Evolutionary conservation across 2,113 vertebrate genomes (phyloP).

Genomic region (Danionella cerebrum): DNA sequence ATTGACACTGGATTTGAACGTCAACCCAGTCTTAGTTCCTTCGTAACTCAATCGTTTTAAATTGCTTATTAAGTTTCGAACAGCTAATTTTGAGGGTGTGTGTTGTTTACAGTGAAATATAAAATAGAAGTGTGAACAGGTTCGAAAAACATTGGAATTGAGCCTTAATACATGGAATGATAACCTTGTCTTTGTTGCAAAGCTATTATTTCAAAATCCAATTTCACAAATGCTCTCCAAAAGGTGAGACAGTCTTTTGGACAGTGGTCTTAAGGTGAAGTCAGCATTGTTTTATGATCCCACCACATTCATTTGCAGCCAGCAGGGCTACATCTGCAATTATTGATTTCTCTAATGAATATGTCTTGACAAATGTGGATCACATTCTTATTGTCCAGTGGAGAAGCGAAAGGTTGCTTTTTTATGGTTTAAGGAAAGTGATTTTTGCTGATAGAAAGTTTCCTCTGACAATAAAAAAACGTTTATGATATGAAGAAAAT

Average conservation of each 20-base stretch:
- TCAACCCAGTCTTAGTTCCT: too few relatives aligned
- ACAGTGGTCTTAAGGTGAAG: slow-evolving; percentile 4
- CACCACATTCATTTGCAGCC: slow-evolving; percentile 23
- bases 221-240: background rate
- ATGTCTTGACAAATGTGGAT: slow-evolving; percentile 59
- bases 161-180: too few relatives aligned
- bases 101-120: too few relatives aligned
- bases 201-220: too few relatives aligned
- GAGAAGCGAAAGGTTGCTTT: slow-evolving; percentile 56
- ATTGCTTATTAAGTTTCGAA: too few relatives aligned
- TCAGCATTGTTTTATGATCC: slow-evolving; percentile 33
- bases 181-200: too few relatives aligned
- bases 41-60: too few relatives aligned
- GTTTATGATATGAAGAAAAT: background rate
- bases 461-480: slow-evolving; percentile 23
- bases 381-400: slow-evolving; percentile 54
- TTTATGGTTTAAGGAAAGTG: slow-evolving; percentile 55
- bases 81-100: too few relatives aligned
- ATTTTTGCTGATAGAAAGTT: slow-evolving; percentile 49
- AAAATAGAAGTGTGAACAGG: too few relatives aligned
- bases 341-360: slow-evolving; percentile 65
- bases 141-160: too few relatives aligned
- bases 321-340: slow-evolving; percentile 40
- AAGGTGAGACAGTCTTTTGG: slow-evolving; percentile 1
- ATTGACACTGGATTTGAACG: too few relatives aligned